phyloP scores from a whole-genome alignment of 2,113 vertebrate genomes.

The Burhinus oedicnemus region DNA sequence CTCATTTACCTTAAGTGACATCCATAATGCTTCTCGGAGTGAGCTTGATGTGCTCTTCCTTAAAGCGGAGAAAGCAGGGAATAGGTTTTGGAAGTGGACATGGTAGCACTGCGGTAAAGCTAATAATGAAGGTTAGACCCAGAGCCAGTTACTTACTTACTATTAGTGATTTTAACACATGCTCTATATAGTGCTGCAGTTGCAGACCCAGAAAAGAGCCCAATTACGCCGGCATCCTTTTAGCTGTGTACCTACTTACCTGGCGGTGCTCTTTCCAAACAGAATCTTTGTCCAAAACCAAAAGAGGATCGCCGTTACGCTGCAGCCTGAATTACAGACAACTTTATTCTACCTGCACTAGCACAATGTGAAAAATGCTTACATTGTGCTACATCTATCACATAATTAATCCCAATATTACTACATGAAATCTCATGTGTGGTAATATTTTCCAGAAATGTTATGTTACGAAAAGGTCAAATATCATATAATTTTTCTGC shows the following conservation, averaged over 20 bases:
- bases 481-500: neutral
- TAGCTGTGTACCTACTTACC: neutral
- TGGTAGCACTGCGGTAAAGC: neutral
- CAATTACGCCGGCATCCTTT: fast-evolving
- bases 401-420: conserved; percentile 31
- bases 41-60: neutral
- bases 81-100: neutral
- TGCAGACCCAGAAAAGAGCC: neutral
- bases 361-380: neutral
- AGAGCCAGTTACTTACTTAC: neutral
- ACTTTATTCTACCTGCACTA: neutral
- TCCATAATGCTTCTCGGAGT: neutral
- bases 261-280: neutral
- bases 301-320: neutral
- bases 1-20: conserved; percentile 15
- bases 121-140: neutral
- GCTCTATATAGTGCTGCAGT: neutral
- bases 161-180: neutral
- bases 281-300: neutral
- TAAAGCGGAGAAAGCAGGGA: neutral
- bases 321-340: neutral
- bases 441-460: conserved; percentile 27
- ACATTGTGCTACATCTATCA: conserved; percentile 10
- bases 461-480: conserved; percentile 47
- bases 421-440: neutral